A percentile compares a stretch with the other conserved stretches of the same genome.
phyloP scores from a whole-genome alignment of 2,797 vertebrate genomes.

The Phalanger gymnotis region DNA sequence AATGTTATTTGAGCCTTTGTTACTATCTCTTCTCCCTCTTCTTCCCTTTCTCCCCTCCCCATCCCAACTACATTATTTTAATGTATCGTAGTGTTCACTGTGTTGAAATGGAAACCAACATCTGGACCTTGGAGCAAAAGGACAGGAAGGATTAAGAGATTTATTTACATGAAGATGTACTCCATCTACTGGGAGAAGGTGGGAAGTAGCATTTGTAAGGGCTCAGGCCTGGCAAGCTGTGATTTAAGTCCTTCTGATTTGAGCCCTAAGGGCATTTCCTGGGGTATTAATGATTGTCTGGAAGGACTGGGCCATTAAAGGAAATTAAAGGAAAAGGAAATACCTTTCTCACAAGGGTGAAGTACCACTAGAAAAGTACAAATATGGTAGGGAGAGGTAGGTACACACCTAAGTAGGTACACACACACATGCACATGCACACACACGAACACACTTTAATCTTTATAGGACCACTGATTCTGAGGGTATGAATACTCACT shows the following conservation, averaged over 20 bases:
- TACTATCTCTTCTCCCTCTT: slow-evolving; percentile 15
- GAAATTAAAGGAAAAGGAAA: slow-evolving; percentile 82
- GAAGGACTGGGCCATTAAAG: slow-evolving; percentile 70
- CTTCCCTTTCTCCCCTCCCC: background rate
- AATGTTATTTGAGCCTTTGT: slow-evolving; percentile 54
- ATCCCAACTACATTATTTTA: background rate
- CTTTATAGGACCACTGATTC: background rate
- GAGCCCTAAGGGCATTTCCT: slow-evolving; percentile 77
- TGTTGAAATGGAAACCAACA: slow-evolving; percentile 65
- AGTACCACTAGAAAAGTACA: slow-evolving; percentile 27
- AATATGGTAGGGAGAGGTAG: background rate
- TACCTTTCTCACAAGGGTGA: slow-evolving; percentile 49
- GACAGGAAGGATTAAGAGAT: slow-evolving; percentile 28
- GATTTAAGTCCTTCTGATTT: slow-evolving; percentile 65
- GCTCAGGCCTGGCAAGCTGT: background rate
- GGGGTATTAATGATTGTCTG: slow-evolving; percentile 73
- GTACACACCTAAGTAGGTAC: too few relatives aligned
- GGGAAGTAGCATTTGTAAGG: background rate
- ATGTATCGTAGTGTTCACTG: slow-evolving; percentile 5
- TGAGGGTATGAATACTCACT: slow-evolving; percentile 35
- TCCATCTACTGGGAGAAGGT: slow-evolving; percentile 82
- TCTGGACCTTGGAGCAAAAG: slow-evolving; percentile 44
- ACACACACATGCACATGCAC: background rate
- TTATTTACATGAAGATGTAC: slow-evolving; percentile 67
- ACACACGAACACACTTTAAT: background rate